Evolutionary conservation across 2,113 vertebrate species (phyloP).

Genomic region (Cyphomyrus discorhynchus): DNA sequence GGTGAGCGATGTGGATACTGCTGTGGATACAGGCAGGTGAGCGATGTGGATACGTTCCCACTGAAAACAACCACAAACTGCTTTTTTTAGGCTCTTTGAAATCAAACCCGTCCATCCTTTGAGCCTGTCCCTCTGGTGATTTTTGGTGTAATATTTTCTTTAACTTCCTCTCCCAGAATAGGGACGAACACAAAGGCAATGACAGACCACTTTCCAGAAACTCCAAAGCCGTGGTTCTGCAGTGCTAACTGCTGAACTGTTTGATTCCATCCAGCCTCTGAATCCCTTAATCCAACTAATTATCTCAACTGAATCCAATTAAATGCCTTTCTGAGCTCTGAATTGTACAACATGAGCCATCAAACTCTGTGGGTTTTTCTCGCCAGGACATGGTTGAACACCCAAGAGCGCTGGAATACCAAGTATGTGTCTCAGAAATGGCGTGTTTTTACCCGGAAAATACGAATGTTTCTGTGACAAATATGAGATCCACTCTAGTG

Average conservation of each 20-base stretch:
- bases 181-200: background rate
- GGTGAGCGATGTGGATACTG: too few species aligned
- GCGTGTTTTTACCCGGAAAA: background rate
- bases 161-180: background rate
- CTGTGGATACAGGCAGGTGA: too few species aligned
- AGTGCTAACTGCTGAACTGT: background rate
- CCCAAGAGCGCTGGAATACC: background rate
- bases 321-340: background rate
- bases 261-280: background rate
- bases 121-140: background rate
- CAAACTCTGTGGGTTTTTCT: background rate
- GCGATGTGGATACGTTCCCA: background rate
- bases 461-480: background rate
- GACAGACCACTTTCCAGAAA: background rate
- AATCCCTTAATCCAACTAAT: background rate
- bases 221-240: background rate
- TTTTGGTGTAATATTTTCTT: background rate
- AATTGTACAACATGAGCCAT: background rate
- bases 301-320: background rate
- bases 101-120: background rate
- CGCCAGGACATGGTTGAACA: background rate
- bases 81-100: background rate
- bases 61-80: background rate
- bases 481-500: background rate
- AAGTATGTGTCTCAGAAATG: background rate